Evolutionary conservation across 2,888 invertebrate genomes (phyloP), one percentile per base, ranked within the genome.

Genomic region (Ochropacha duplaris): DNA sequence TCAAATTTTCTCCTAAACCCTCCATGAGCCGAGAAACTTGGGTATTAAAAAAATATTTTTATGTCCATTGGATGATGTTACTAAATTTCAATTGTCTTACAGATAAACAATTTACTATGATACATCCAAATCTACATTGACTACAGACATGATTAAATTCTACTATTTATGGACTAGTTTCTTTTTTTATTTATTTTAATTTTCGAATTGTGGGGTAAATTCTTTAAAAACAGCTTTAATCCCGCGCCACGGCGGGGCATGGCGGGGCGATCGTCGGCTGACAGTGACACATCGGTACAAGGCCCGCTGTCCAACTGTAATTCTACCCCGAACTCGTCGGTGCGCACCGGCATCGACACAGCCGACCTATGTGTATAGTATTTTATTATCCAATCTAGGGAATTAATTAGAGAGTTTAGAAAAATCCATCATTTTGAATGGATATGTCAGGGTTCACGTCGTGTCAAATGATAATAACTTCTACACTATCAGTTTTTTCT

Each of bases 211-310:
- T 69, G 61, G 59, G 78, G 81, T 84, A 85, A 88, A 88, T 88
- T 87, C 86, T 90, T 90, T 85, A 83, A 88, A 89, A 90, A 86
- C 75, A 74, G 75, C 79, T 79, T 81, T 91, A 92, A 92, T 90
- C 91, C 91, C 69, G 76, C 72, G 74, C 71, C 75, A 19, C 44
- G 44, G 44, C 78, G 77, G 70, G 76, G 80, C 79, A 39, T 16
- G 44, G 44, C 44, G 64, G 79, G 81, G 77, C 87, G 84, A 84
- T 85, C 83, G 87, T 71, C 71, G 86, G 73, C 75, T 93, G 93
- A 93, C 93, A 92, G 90, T 93, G 93, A 93, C 93, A 91, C 92
- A 93, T 93, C 86, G 92, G 87, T 92, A 92, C 93, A 93, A 72
- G 92, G 84, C 80, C 64, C 86, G 86, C 84, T 83, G 89, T 89